A percentile compares a stretch with the other conserved stretches of the same genome.
These are phyloP conservation scores for Cotesia typhae DNA, from an alignment of 1,140 invertebrate species.

Conservation along the genomic window DNA sequence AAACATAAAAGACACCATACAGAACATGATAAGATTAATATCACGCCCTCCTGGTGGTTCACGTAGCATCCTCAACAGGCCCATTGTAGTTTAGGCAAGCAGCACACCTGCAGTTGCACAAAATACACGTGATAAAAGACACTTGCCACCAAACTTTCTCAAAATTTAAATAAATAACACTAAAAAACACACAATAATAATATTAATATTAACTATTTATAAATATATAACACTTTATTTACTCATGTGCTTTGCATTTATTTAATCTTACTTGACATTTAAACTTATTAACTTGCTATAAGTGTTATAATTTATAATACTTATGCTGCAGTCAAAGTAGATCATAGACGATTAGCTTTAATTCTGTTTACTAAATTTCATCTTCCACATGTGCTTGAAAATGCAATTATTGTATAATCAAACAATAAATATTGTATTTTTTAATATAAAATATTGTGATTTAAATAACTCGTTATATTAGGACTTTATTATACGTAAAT, in stretches of 20 bases:
- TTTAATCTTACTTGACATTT: neutral
- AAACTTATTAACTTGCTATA: neutral
- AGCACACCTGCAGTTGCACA: constrained; percentile 38
- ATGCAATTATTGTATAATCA: neutral
- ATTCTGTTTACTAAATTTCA: too few relatives aligned
- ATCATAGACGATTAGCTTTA: too few relatives aligned
- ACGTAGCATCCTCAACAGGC: constrained; percentile 48
- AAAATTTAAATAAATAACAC: constrained; percentile 5
- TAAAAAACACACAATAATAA: neutral
- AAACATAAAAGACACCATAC: constrained; percentile 39
- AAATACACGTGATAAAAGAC: constrained; percentile 32
- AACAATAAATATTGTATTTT: constrained; percentile 15
- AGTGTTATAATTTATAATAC: neutral
- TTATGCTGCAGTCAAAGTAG: too few relatives aligned
- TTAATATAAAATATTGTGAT: neutral
- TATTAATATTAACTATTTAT: neutral
- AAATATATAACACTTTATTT: neutral
- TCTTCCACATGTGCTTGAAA: too few relatives aligned
- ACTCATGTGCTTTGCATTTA: constrained; percentile 7
- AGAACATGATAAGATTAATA: constrained; percentile 45
- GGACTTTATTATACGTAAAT: constrained; percentile 1
- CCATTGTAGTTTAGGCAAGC: constrained; percentile 32
- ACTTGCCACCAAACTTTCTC: neutral
- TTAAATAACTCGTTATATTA: neutral
- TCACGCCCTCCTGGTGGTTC: constrained; percentile 48